These are phyloP conservation scores for Crossaster papposus DNA, from an alignment of 53 echinoderm and acorn worm species.

Conservation along the genomic window DNA sequence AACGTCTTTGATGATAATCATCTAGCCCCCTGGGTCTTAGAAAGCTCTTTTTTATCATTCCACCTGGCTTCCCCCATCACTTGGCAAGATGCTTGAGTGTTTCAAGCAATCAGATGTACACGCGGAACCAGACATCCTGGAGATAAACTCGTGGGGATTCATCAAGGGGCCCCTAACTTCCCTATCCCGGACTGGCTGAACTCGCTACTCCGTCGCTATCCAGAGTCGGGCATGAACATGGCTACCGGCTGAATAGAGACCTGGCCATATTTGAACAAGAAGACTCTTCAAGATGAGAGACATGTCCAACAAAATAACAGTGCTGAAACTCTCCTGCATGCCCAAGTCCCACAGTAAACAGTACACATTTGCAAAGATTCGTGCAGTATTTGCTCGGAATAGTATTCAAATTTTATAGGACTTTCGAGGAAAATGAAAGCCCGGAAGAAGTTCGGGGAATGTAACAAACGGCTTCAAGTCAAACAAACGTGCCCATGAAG, in stretches of 20 bases:
- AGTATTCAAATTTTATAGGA: too few species aligned
- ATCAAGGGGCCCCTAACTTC: background rate
- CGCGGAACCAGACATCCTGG: background rate
- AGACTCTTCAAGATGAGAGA: background rate
- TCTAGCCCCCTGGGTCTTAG: background rate
- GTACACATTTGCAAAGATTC: background rate
- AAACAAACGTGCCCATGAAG: too few species aligned
- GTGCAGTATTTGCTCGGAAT: too few species aligned
- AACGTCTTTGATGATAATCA: background rate
- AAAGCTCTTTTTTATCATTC: background rate
- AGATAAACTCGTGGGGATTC: conserved; percentile 15
- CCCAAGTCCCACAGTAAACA: background rate
- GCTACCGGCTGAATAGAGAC: background rate
- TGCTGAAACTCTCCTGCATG: background rate
- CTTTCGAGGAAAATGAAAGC: too few species aligned
- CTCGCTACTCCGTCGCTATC: conserved; percentile 11
- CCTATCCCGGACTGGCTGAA: background rate
- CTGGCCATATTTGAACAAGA: conserved; percentile 11
- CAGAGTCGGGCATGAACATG: background rate
- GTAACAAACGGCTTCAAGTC: too few species aligned
- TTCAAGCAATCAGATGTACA: background rate
- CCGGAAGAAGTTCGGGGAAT: too few species aligned
- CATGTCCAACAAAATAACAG: background rate
- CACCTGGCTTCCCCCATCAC: background rate
- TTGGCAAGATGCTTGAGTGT: background rate